Evolutionary conservation across 1,140 invertebrate species (phyloP).

Genomic region (Cherax destructor): DNA sequence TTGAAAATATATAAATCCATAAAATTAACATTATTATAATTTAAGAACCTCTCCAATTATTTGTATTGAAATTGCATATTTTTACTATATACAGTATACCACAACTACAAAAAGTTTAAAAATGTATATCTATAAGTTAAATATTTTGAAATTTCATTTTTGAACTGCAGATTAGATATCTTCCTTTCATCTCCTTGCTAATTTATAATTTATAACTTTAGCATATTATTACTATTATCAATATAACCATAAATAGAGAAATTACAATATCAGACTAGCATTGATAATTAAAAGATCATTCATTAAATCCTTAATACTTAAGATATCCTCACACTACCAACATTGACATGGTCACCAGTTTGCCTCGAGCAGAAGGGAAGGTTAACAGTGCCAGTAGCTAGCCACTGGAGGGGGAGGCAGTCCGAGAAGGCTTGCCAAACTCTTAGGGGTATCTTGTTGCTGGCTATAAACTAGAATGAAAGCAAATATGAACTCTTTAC

Average conservation of each 20-base stretch:
- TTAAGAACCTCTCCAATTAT: background rate
- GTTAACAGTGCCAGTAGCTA: conserved; percentile 23
- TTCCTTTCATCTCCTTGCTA: background rate
- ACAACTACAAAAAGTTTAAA: too few relatives aligned
- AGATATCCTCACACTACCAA: background rate
- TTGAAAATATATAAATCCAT: background rate
- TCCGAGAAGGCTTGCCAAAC: conserved; percentile 11
- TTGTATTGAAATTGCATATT: background rate
- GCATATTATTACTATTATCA: conserved; percentile 20
- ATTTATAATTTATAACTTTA: conserved; percentile 27
- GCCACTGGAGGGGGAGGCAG: conserved; percentile 11
- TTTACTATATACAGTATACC: too few relatives aligned
- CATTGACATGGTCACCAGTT: conserved; percentile 9
- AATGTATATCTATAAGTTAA: background rate
- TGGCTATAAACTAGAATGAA: background rate
- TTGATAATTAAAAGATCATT: conserved; percentile 33
- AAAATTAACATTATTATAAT: background rate
- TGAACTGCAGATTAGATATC: background rate
- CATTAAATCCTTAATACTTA: conserved; percentile 3
- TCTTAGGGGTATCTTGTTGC: conserved; percentile 3
- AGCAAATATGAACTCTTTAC: background rate
- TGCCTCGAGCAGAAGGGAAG: conserved; percentile 15
- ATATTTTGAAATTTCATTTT: background rate
- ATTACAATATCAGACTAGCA: conserved; percentile 37
- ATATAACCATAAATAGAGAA: conserved; percentile 34